Evolutionary conservation across 2,888 invertebrate genomes (phyloP), one percentile per base, ranked within the genome.

Genomic region (Habroteleia sp.): DNA sequence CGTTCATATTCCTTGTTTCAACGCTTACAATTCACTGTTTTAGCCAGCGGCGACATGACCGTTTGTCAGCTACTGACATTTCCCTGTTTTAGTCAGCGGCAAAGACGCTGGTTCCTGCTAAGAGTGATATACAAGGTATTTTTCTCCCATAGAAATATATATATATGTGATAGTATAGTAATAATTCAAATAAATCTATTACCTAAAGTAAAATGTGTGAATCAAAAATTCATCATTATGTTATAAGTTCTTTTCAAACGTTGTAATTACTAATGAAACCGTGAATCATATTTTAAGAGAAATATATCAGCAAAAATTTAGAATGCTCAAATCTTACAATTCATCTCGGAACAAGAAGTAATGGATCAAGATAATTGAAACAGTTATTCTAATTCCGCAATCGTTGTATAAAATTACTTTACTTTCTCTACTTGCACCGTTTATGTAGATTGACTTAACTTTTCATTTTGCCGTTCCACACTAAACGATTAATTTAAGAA

Each of bases 331-430:
- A 58, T 69, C 68, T 69, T 13, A 25, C 14, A 33, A 33, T 42
- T 69, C 27, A 69, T 60, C 60, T 69, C 37, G 44, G 29, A 58
- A 50, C 11, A 42, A 5, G 25, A 60, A 69, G 60, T 60, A 69
- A 69, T 69, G 60, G 69, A 69, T 69, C 69, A 69, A 69, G 69
- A 69, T 69, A 69, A 69, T 69, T 69, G 52, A 60, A 69, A 69
- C 60, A 69, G 69, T 60, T 69, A 69, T 60, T 69, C 60, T 69
- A 69, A 69, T 69, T 37, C 29, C 41, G 37, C 13, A 33, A 44
- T 52, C 37, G 52, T 69, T 60, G 63, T 71, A 54, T 54, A 46
- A 62, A 71, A 62, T 63, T 54, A 54, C 71, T 62, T 46, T 29
- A 11, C 71, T 71, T 71, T 62, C 52, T 71, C 62, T 35, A 52